A percentile compares a stretch with the other conserved stretches of the same genome.
Conservation (phyloP, 2,113 vertebrate species). For the Hystrix brachyura region DNA sequence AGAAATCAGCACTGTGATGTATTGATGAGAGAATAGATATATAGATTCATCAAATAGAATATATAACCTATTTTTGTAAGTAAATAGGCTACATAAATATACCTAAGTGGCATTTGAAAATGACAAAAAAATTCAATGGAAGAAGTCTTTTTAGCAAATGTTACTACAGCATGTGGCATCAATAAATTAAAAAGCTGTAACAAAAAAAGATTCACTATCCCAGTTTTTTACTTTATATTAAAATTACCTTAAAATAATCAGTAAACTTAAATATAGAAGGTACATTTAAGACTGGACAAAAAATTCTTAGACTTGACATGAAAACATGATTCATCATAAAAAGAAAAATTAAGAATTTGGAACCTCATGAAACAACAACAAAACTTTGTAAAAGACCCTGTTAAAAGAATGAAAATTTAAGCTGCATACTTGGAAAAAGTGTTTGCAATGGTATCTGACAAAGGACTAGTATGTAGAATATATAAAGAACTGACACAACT, state of each 20-base stretch:
- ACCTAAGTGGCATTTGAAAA: not conserved
- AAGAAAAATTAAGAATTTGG: not conserved
- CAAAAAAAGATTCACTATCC: not conserved
- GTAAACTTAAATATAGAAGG: not conserved
- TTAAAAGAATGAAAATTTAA: not conserved
- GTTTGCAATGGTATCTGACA: not conserved
- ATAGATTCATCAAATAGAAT: not conserved
- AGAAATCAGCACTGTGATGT: not conserved
- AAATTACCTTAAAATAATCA: not conserved
- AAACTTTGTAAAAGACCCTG: not conserved
- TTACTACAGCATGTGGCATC: not conserved
- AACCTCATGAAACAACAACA: not conserved
- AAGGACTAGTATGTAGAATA: not conserved
- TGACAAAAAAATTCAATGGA: not conserved
- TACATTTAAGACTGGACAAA: not conserved
- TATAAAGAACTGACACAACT: not conserved
- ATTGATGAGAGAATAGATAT: not conserved
- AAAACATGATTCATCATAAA: not conserved
- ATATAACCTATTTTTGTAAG: not conserved
- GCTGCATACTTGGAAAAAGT: not conserved
- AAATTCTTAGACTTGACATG: not conserved
- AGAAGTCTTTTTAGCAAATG: not conserved
- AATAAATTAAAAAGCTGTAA: not conserved
- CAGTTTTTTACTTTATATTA: not conserved
- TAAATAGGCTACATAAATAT: not conserved